Evolutionary conservation across 2,113 vertebrate species (phyloP).

Genomic region (Chlorodrepanis virens): DNA sequence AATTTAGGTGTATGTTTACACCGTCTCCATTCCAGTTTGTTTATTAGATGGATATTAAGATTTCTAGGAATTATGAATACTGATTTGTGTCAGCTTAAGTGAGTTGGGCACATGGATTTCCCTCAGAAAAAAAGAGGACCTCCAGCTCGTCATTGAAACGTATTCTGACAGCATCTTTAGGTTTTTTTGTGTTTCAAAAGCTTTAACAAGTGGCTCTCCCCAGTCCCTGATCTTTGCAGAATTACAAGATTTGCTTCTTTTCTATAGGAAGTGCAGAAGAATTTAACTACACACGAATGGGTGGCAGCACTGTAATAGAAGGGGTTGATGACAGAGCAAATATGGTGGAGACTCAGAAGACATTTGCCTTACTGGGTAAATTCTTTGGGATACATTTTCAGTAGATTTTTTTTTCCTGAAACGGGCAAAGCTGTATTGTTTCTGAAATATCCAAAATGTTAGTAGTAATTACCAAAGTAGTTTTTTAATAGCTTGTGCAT

Average conservation of each 20-base stretch:
- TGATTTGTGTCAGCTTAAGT: not conserved
- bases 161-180: not conserved
- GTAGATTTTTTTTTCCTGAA: not conserved
- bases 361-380: conserved; percentile 87
- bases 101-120: not conserved
- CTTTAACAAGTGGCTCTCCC: not conserved
- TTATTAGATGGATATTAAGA: not conserved
- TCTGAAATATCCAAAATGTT: not conserved
- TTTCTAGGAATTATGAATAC: not conserved
- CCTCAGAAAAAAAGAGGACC: not conserved
- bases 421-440: not conserved
- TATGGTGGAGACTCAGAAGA: conserved; percentile 89
- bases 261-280: conserved; percentile 84
- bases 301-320: conserved; percentile 81
- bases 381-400: not conserved
- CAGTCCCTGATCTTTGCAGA: not conserved
- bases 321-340: conserved; percentile 85
- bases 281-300: conserved; percentile 88
- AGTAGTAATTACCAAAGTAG: not conserved
- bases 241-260: not conserved
- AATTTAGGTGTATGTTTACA: not conserved
- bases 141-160: not conserved
- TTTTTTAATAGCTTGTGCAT: not conserved
- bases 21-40: not conserved
- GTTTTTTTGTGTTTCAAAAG: not conserved